Evolutionary conservation across 2,888 invertebrate genomes (phyloP), one percentile per base, ranked within the genome.

Genomic region (Myopa tessellatipennis): DNA sequence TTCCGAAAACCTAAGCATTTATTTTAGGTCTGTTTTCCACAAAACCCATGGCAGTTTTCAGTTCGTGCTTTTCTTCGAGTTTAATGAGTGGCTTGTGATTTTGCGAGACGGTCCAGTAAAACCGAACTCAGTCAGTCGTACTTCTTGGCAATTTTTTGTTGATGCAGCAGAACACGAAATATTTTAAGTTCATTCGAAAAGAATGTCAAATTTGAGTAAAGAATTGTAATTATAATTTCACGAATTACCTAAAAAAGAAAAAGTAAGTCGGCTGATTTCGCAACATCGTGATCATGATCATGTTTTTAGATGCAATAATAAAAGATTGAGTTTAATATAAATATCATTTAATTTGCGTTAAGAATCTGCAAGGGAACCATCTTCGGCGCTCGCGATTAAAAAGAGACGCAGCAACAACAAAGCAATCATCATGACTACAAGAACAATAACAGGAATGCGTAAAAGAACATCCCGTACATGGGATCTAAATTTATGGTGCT

Each of bases 401-500:
- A 61, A n/a, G 6, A 60, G 3, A 68, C 36, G 16, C 45, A 12
- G 50, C 6, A 18, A 16, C 50, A n/a, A n/a, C 14, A 65, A 45
- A 71, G 18, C 3, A 55, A 58, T 36, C 8, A 2, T 50, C 58
- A 55, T 8, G 55, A 65, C 36, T 58, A 77, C 70, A 38, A 72
- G 63, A 61, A 60, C 34, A 18, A 26, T 63, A 72, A 55, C 65
- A 71, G 38, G 75, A 65, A 77, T 78, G 75, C 79, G 63, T 16
- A 52, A 34, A 38, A 10, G 38, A 65, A 34, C 38, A 36, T 38
- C 4, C 0, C 34, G 14, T 16, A 34, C 14, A 38, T 10, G 4
- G 14, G 16, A 40, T 8, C 38, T 71, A n/a, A 71, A 58, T 60
- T 4, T 82, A 71, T 82, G 78, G 78, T 45, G 80, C 3, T 79